Base-by-base conservation (phyloP, 1,140 invertebrate species). In the Varroa destructor region DNA sequence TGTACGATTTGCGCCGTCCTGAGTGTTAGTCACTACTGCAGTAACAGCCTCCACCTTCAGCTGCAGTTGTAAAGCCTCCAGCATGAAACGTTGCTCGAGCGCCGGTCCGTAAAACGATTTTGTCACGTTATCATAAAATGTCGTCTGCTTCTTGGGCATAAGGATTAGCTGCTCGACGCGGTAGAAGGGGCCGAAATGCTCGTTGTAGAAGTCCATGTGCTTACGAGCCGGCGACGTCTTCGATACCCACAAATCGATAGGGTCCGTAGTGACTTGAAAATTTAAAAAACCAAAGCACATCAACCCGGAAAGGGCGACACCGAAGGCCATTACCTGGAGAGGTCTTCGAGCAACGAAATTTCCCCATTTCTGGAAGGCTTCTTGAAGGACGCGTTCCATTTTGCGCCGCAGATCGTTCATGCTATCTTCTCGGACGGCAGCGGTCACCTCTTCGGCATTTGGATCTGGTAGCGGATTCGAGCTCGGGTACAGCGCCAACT, bases 191-290 rank as follows among this genome's bases (percentile, higher is more conserved):
- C 91, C 85, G 79, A 97, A 97, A 75, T 93, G 87, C 1, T 85
- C 84, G 79, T 99, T 93, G 79, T 91, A 99, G 81, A 88, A 97
- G 73, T 91, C 85, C 74, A 88, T 86, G 81, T 99, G 92, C 5
- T 87, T 76, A 5, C 96, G 84, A 1, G 93, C 91, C 55, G 87
- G 83, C 0, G 90, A 94, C 54, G 82, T 81, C 0, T 92, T 87
- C 0, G 93, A 86, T 0, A 95, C 94, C 96, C 96, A 99, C 25
- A 99, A 81, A 81, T 98, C 87, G 0, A 99, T 93, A 0, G 96
- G 96, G 84, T 99, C 88, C 0, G 92, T 97, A 1, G 91, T 96
- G 1, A 94, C 81, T 73, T 84, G 78, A 71, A 90, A 85, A 71
- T 76, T 71, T 0, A 74, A 58, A 3, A 76, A 70, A 40, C 61